Evolutionary conservation across 2,113 vertebrate species (phyloP).

Genomic region (Macaca fascicularis): DNA sequence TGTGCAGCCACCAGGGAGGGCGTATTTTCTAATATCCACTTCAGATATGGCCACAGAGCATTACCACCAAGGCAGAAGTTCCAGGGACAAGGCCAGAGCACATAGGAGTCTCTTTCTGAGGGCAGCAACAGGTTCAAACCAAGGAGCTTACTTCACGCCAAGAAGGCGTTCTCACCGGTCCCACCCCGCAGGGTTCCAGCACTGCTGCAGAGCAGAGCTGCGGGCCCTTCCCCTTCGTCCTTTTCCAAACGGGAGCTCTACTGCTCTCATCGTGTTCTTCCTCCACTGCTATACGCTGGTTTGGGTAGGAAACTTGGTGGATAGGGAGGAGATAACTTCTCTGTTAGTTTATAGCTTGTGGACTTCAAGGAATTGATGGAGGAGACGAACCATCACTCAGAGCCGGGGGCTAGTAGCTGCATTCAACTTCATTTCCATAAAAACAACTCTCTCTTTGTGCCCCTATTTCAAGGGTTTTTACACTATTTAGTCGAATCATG

Average conservation of each 20-base stretch:
- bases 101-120: not conserved
- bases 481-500: accelerated
- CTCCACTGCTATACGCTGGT: not conserved
- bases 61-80: not conserved
- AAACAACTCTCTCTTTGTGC: not conserved
- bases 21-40: not conserved
- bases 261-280: not conserved
- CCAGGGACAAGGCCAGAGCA: not conserved
- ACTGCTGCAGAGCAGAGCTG: accelerated
- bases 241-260: not conserved
- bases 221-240: accelerated
- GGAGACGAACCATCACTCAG: not conserved
- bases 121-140: not conserved
- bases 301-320: too few relatives aligned
- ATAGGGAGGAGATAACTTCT: not conserved
- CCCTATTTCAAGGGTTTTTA: not conserved
- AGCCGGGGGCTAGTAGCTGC: too few relatives aligned
- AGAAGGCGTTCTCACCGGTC: too few relatives aligned
- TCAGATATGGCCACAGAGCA: not conserved
- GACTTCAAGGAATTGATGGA: not conserved
- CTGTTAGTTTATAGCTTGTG: not conserved
- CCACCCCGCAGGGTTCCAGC: not conserved
- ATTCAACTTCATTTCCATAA: not conserved
- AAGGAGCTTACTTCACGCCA: not conserved
- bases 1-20: too few relatives aligned